These are phyloP conservation scores for Zootermopsis nevadensis DNA, from an alignment of 2,888 invertebrate species.

Conservation along the genomic window DNA sequence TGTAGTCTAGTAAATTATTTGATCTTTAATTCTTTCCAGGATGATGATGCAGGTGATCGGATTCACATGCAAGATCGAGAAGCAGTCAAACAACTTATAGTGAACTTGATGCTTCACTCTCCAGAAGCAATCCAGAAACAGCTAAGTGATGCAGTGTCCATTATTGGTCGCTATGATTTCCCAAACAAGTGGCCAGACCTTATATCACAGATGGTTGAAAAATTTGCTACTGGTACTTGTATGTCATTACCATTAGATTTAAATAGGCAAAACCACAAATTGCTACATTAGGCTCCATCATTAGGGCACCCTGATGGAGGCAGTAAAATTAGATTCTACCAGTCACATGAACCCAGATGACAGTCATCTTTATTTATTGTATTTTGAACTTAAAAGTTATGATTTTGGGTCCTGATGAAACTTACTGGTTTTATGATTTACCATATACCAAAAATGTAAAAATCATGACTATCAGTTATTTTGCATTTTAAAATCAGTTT, in stretches of 20 bases:
- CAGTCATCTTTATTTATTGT: too few species aligned
- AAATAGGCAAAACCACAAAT: too few species aligned
- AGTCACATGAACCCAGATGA: too few species aligned
- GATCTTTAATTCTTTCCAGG: slow-evolving; percentile 60
- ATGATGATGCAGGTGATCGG: slow-evolving; percentile 80
- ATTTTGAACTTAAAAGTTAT: too few species aligned
- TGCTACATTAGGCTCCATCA: too few species aligned
- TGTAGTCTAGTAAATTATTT: neutral
- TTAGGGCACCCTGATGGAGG: too few species aligned
- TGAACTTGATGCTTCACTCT: slow-evolving; percentile 92
- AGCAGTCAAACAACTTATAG: slow-evolving; percentile 86
- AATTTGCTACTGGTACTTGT: slow-evolving; percentile 78
- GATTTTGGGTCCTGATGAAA: too few species aligned
- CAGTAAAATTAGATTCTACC: too few species aligned
- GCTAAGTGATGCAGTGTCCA: slow-evolving; percentile 93
- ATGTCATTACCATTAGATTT: neutral
- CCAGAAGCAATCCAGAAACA: slow-evolving; percentile 93
- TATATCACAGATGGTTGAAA: slow-evolving; percentile 92
- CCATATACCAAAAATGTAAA: too few species aligned
- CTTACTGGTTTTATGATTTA: too few species aligned
- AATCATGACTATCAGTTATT: too few species aligned
- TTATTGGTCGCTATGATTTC: slow-evolving; percentile 97
- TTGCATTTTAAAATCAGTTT: too few species aligned
- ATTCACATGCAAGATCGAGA: slow-evolving; percentile 84
- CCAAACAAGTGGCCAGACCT: slow-evolving; percentile 96